Evolutionary conservation across 2,797 vertebrate species (phyloP).

Genomic region (Schizopygopsis malacanthus): DNA sequence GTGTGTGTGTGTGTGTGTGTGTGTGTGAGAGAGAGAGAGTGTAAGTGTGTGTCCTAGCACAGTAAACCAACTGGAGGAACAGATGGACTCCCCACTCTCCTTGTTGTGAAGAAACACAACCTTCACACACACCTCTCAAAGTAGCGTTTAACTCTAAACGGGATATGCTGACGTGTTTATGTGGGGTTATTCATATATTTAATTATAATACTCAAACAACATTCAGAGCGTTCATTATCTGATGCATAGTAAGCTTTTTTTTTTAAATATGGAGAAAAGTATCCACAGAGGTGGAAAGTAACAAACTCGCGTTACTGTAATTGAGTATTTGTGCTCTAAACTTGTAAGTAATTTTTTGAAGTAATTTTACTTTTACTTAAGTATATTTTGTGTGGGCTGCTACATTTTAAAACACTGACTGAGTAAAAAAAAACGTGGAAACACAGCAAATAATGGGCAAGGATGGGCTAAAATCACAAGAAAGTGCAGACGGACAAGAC

Average conservation of each 20-base stretch:
- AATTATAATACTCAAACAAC: slow-evolving; percentile 42
- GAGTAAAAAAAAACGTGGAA: no score
- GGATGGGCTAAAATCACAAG: no score
- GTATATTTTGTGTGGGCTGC: no score
- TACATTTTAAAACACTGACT: no score
- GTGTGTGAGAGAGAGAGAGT: no score
- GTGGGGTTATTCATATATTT: slow-evolving; percentile 40
- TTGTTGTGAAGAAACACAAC: slow-evolving; percentile 57
- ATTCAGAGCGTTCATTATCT: slow-evolving; percentile 22
- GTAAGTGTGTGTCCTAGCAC: slow-evolving; percentile 46
- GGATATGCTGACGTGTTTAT: slow-evolving; percentile 46
- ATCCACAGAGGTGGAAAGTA: no score
- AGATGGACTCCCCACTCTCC: slow-evolving; percentile 62
- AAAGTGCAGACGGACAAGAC: no score
- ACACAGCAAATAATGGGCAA: no score
- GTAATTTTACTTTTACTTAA: no score
- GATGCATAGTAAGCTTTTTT: background rate
- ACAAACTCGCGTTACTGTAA: no score
- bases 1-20: background rate
- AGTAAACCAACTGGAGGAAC: slow-evolving; percentile 63
- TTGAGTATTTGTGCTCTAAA: no score
- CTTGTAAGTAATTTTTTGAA: no score
- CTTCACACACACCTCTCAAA: slow-evolving; percentile 23
- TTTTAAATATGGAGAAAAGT: background rate
- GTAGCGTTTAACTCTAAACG: slow-evolving; percentile 45